A percentile compares a stretch with the other conserved stretches of the same genome.
These are phyloP conservation scores for Sphaerophoria taeniata DNA, from an alignment of 2,888 invertebrate species.

Conservation along the genomic window DNA sequence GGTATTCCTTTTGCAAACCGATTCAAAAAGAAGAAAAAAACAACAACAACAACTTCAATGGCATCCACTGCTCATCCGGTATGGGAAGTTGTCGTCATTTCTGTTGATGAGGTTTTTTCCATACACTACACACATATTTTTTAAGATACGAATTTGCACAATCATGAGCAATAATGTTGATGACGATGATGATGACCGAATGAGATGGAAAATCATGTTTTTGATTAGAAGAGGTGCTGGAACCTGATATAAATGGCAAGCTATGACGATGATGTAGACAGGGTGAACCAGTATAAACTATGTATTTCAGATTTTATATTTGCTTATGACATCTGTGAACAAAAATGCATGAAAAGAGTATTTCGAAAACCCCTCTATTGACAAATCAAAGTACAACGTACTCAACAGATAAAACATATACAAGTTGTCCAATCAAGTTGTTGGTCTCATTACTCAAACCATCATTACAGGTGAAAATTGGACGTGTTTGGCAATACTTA, in stretches of 20 bases:
- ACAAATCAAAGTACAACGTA: neutral
- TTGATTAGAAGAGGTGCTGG: slow-evolving; percentile 1
- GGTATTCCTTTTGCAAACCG: neutral
- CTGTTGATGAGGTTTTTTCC: slow-evolving; percentile 1
- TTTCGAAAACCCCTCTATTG: neutral
- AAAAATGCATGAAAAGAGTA: too few species aligned
- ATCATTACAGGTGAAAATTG: slow-evolving; percentile 59
- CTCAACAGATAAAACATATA: neutral
- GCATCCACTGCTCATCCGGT: neutral
- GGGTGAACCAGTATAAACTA: neutral
- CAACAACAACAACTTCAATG: neutral
- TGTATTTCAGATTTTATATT: neutral
- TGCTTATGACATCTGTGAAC: too few species aligned
- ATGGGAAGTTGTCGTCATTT: neutral
- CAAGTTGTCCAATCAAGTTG: neutral
- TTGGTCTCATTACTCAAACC: slow-evolving; percentile 51
- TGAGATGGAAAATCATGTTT: slow-evolving; percentile 30
- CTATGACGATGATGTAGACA: neutral
- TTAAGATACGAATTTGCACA: slow-evolving; percentile 6
- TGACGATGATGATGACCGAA: slow-evolving; percentile 5
- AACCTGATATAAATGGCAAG: slow-evolving; percentile 1
- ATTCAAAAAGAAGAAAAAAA: neutral
- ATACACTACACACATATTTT: slow-evolving; percentile 39
- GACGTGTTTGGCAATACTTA: slow-evolving; percentile 44
- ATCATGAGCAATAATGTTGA: neutral